These are phyloP conservation scores for Podargus strigoides DNA, from an alignment of 2,797 vertebrate genomes.

Conservation along the genomic window DNA sequence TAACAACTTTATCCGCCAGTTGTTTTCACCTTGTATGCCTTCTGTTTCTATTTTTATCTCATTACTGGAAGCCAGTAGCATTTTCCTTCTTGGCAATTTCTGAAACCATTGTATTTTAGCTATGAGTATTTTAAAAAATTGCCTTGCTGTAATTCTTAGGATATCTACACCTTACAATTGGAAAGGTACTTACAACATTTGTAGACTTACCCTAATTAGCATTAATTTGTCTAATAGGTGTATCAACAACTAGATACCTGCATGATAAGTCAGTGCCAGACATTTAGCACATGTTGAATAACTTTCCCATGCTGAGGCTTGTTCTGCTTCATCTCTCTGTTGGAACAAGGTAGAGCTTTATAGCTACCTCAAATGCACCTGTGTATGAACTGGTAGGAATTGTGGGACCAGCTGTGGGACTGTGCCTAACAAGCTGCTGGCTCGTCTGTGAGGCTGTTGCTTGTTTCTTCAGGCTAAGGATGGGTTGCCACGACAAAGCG, in stretches of 20 bases:
- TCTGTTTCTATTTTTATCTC: background rate
- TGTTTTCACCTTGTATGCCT: background rate
- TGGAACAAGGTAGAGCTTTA: background rate
- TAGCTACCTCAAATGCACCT: background rate
- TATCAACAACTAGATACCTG: background rate
- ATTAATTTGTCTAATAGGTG: background rate
- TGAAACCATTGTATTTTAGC: background rate
- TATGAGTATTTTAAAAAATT: background rate
- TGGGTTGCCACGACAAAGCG: background rate
- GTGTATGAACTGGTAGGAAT: rapidly evolving
- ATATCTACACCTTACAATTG: background rate
- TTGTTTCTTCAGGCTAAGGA: background rate
- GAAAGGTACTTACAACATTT: background rate
- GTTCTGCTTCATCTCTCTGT: background rate
- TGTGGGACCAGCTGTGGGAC: background rate
- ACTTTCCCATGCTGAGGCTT: background rate
- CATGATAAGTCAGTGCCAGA: background rate
- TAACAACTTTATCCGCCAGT: background rate
- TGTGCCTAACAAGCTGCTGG: background rate
- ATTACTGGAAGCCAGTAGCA: background rate
- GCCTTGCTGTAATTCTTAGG: background rate
- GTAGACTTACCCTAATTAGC: background rate
- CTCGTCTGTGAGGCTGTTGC: background rate
- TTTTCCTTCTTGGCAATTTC: background rate
- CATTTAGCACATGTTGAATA: rapidly evolving